Evolutionary conservation across 2,113 vertebrate species (phyloP), one percentile per base, ranked within the genome.

Genomic region (Carollia perspicillata): DNA sequence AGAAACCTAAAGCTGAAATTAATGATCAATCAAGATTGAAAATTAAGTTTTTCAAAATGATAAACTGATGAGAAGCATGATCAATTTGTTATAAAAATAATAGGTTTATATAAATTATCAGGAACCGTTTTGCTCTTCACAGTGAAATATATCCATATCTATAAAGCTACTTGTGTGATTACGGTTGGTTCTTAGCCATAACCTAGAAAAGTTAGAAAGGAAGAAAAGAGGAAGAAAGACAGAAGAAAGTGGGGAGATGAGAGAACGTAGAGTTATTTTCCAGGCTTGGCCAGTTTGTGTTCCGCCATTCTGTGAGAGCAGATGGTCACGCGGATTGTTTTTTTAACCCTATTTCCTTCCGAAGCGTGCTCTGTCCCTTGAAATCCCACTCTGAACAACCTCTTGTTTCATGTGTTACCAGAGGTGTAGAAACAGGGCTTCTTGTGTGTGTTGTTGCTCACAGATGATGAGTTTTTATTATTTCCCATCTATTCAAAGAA

Each of bases 1-100:
- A 95, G 71, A 95, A 91, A 37, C 49, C 49, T 81, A 65, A 69
- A 71, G 11, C 37, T 47, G 71, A 95, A 89, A 75, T 84, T 84
- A 66, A 30, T 87, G 44, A 72, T 51, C 11, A 93, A 16, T 33
- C 49, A 93, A 12, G 28, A 84, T 65, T 44, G 58, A 78, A 95
- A 90, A 58, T 79, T 44, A 66, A 93, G 65, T 17, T 18, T 84
- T 20, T 92, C 44, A 58, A 65, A 92, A 53, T 90, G 23, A 44
- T 65, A 77, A 88, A 42, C 69, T 63, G 2, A 72, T 60, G n/a
- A 18, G n/a, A 84, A 91, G 40, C 14, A 53, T 60, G 33, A 17
- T 58, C 30, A 53, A 20, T 72, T 88, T 95, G 28, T 78, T 90
- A n/a, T 0, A 78, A 72, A 79, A n/a, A 72, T 30, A 84, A 63